Conservation (phyloP, 2,113 vertebrate genomes). For the Muntiacus reevesi region DNA sequence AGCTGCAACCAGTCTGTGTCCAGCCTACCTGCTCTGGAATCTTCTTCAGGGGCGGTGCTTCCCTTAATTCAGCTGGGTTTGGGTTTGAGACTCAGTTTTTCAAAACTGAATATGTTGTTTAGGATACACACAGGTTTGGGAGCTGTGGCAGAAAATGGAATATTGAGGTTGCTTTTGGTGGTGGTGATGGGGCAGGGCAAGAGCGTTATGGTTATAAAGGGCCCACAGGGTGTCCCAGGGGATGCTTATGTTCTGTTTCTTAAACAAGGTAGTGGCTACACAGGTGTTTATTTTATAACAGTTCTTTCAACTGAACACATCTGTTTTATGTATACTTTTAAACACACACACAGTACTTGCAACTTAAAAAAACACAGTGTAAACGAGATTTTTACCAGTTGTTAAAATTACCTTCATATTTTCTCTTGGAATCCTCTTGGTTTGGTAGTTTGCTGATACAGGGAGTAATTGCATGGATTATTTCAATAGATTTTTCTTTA, state of each 20-base stretch:
- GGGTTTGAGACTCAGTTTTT: neutral
- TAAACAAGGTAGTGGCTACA: neutral
- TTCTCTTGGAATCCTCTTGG: conserved; percentile 51
- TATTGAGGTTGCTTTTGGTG: fast-evolving
- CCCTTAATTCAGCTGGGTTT: neutral
- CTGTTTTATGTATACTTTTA: neutral
- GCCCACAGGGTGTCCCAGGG: neutral
- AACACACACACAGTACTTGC: neutral
- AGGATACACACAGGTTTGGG: neutral
- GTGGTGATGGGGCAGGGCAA: neutral
- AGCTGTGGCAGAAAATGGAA: fast-evolving
- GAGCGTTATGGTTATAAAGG: fast-evolving
- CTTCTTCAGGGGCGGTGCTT: too few relatives aligned
- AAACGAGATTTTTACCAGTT: neutral
- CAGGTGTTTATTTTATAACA: neutral
- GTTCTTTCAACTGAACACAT: neutral
- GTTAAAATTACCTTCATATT: conserved; percentile 62
- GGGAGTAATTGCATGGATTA: neutral
- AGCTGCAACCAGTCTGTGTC: neutral
- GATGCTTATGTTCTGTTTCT: too few relatives aligned
- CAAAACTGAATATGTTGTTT: too few relatives aligned
- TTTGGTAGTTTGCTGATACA: neutral
- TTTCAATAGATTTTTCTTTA: conserved; percentile 42
- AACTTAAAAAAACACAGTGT: neutral
- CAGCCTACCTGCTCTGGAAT: neutral